Base-by-base conservation (phyloP, 2,888 invertebrate genomes). In the Cylindroiulus punctatus region DNA sequence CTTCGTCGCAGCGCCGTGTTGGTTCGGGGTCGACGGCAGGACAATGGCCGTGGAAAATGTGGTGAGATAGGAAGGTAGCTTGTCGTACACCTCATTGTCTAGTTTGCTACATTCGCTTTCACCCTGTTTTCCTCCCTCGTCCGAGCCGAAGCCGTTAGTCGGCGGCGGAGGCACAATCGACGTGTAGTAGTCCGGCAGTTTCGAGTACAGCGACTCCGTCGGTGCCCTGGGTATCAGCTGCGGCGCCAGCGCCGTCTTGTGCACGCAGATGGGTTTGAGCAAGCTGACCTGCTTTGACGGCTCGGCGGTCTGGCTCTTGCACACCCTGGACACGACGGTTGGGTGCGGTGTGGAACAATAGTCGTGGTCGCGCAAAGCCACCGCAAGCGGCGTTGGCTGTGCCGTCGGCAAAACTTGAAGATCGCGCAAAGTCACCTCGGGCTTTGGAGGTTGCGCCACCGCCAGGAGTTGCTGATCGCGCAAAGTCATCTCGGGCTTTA, bases 131-230 rank as follows among this genome's bases (percentile, higher is more conserved):
- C n/a, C n/a, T n/a, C n/a, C n/a, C n/a, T n/a, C n/a, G n/a, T n/a
- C n/a, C n/a, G n/a, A n/a, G n/a, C n/a, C n/a, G n/a, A n/a, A n/a
- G n/a, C 17, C 22, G n/a, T 57, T 22, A 7, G 7, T 5, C n/a
- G 22, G 22, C 8, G n/a, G 2, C 26, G 19, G 85, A 5, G 65
- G 65, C 26, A 85, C 85, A 22, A 85, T 52, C 0, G 57, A 52
- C 65, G 76, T 85, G 85, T 85, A 85, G 26, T 85, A 85, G 14
- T 85, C 85, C 19, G 85, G 85, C 19, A 85, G 36, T 30, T 85
- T 85, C 17, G 85, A 85, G 65, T 85, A 85, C 5, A 65, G 57
- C 14, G 76, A 52, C 36, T 85, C 85, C n/a, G 32, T 17, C 5
- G 82, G 17, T 10, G 32, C 17, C 17, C 17, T 4, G 17, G 0